Percentiles rank a stretch among this genome's conserved stretches.
Evolutionary conservation across 2,113 vertebrate species (phyloP).

Genomic region (Cavia porcellus): DNA sequence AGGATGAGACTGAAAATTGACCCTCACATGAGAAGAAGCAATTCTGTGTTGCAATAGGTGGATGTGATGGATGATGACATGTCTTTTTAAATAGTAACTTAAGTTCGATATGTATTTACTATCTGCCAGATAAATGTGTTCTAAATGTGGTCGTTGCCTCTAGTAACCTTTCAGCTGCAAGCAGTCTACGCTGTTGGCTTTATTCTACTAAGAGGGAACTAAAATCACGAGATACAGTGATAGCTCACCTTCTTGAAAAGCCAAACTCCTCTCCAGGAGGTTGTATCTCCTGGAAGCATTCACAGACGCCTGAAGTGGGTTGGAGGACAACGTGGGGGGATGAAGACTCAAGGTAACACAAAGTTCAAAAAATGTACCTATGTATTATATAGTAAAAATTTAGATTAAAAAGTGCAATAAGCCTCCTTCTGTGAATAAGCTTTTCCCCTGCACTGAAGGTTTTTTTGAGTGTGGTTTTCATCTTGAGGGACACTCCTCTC

Average conservation of each 20-base stretch:
- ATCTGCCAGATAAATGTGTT: not conserved
- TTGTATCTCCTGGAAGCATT: not conserved
- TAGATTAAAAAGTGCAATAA: slow-evolving; percentile 46
- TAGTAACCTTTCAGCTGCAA: not conserved
- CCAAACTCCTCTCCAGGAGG: not conserved
- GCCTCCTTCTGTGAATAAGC: not conserved
- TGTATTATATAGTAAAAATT: not conserved
- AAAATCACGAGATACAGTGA: not conserved
- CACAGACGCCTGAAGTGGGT: no score
- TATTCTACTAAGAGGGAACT: slow-evolving; percentile 25
- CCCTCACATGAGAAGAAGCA: not conserved
- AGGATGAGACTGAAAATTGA: not conserved
- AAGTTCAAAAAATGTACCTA: not conserved
- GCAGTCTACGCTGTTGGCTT: not conserved
- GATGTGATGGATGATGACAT: no score
- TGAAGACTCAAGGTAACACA: not conserved
- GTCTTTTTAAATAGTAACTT: not conserved
- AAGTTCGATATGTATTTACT: not conserved
- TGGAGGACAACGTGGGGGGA: no score
- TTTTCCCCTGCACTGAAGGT: not conserved
- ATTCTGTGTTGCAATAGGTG: not conserved
- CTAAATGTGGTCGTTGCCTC: not conserved
- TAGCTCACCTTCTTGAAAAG: not conserved
- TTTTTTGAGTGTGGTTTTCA: slow-evolving; percentile 25
- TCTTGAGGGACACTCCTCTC: not conserved